Base-by-base conservation (phyloP, 2,888 invertebrate species). In the Macrosiphum euphorbiae region DNA sequence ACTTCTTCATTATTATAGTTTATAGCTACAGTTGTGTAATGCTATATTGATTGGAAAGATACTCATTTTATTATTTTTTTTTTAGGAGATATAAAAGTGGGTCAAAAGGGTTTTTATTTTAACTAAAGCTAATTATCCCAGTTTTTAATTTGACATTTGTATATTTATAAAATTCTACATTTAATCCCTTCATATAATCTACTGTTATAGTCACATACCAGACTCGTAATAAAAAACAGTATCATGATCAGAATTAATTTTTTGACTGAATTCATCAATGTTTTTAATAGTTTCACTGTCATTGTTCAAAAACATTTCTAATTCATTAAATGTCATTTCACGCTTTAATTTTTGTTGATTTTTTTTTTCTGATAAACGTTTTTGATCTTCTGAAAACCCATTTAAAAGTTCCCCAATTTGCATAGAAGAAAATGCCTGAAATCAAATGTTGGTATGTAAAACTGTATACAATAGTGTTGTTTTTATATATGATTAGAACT, bases 321-420 rank as follows among this genome's bases (percentile, higher is more conserved):
- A 90, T 86, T 94, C 94, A 41, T 61, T 94, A 11, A 86, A 61
- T 41, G 94, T 94, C 94, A 94, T 94, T 67, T 94, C 94, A 28
- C 24, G 86, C 67, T 94, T 94, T 35, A 67, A 44, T 50, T 94
- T 94, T 87, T 90, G 90, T 67, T 86, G 86, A 11, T 94, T 67
- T 86, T 94, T 94, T 67, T n/a, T 90, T 58, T 94, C 86, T 8
- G 61, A 11, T 24, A 44, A 44, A 67, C 67, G 61, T 90, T 87
- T 90, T 87, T 90, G 90, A 94, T 94, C 94, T 7, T 85, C 24
- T 67, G 90, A 58, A 67, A 41, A 90, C 4, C 50, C 85, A 90
- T 94, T 90, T 47, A 94, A 44, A 44, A 94, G 90, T 61, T 94
- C 94, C 0, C 52, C 67, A 26, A 94, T 94, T 87, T 94, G 94